Evolutionary conservation across 64 coral and sea anemone genomes (phyloP).

Genomic region (Porites lutea): DNA sequence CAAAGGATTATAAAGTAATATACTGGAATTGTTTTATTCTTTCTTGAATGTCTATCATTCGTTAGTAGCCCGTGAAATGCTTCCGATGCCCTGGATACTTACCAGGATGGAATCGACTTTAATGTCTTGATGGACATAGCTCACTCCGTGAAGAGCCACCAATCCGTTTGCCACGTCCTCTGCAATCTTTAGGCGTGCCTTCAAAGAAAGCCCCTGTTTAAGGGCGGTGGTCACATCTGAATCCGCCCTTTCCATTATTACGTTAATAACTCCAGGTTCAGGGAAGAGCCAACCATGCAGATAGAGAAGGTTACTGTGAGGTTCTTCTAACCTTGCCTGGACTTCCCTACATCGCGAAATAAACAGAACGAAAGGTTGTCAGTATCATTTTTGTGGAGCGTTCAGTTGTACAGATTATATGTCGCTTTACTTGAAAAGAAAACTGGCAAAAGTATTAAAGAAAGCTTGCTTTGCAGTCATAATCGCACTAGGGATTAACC

Average conservation of each 20-base stretch:
- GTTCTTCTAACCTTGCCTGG: not conserved
- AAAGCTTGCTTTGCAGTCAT: no score
- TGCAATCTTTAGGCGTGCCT: constrained; percentile 18
- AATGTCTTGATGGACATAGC: constrained; percentile 49
- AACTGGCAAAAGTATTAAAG: no score
- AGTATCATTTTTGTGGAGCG: no score
- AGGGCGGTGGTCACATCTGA: constrained; percentile 12
- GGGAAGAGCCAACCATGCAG: constrained; percentile 25
- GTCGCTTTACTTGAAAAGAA: no score
- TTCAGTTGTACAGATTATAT: no score
- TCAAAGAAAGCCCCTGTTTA: constrained; percentile 4
- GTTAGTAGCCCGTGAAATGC: not conserved
- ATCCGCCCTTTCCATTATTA: constrained; percentile 43
- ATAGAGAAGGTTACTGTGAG: constrained; percentile 31
- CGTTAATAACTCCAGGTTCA: not conserved
- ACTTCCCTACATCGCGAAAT: constrained; percentile 8
- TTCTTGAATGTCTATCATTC: not conserved
- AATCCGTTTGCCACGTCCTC: constrained; percentile 39
- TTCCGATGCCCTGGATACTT: not conserved
- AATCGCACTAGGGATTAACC: no score
- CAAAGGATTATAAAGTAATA: no score
- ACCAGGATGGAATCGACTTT: constrained; percentile 60
- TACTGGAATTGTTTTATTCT: no score
- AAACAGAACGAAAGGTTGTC: no score
- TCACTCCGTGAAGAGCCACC: constrained; percentile 10